Base-by-base conservation (phyloP, 2,888 invertebrate species). In the Diaperis boleti region DNA sequence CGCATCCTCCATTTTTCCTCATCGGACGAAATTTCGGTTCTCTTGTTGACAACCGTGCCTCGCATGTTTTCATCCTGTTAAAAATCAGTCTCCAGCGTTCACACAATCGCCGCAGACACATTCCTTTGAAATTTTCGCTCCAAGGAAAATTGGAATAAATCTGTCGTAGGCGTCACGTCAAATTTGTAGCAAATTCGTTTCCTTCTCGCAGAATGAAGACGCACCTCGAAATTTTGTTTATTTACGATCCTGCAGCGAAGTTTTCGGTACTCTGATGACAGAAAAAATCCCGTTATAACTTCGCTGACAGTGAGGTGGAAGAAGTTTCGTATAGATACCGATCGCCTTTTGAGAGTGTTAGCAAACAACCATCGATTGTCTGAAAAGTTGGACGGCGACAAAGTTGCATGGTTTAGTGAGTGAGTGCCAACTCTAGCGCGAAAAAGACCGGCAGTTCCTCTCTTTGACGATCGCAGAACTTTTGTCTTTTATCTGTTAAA, bases 371-470 rank as follows among this genome's bases (percentile, higher is more conserved):
- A 59, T 59, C 31, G 59, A 59, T 59, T 59, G 57, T 57, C 45
- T 57, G 59, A 49, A 59, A 59, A 59, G 59, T 59, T 59, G 11
- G 41, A 41, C 37, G 22, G 47, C 47, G 20, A 57, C 59, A 59
- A 59, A 59, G 59, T 59, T 59, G 59, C 59, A 59, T 59, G 49
- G 49, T 59, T 59, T 59, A 49, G 39, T 59, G 59, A 59, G 47
- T 59, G 26, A 59, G 41, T 59, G 49, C 59, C 59, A 59, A 59
- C 49, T 41, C 59, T 59, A 41, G 49, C 49, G 59, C 59, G 59
- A 59, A 59, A 57, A 59, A 59, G 59, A 49, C 42, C 42, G 11
- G 13, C 14, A 13, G 18, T 49, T 49, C 49, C 49, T 33, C 49
- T 35, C 49, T 49, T 13, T 11, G 41, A 20, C 37, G 50, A 13